Base-by-base conservation (phyloP, 2,888 invertebrate genomes). In the Epistrophe eligans region DNA sequence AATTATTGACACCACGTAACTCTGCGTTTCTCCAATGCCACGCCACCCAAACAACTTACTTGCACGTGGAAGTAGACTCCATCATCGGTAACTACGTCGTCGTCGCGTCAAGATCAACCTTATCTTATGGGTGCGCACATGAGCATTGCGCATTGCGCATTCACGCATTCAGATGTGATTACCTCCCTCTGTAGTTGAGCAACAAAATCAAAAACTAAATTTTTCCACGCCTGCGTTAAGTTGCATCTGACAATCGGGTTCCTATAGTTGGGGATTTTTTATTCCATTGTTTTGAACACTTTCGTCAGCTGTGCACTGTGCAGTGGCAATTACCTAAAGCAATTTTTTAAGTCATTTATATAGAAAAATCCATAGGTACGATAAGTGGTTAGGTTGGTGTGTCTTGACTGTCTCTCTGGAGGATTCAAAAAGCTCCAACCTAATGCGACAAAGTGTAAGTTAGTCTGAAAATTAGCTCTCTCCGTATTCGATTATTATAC, bases 141-240 rank as follows among this genome's bases (percentile, higher is more conserved):
- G 48, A 2, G 11, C 58, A 58, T 15, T 35, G 48, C 6, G 11
- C 58, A 58, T 15, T 35, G 24, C 24, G 24, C 24, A 24, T 24
- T 24, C 11, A 70, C 70, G 79, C 84, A 66, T 76, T 58, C n/a
- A 79, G 43, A 71, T 79, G 48, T 64, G 43, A 66, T 79, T 79
- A 74, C 62, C 57, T 40, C 48, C 4, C 57, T 40, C 48, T 2
- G 43, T 57, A 66, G 66, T 72, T 71, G 57, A 77, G 57, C n/a
- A 57, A 50, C 10, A 40, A 38, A n/a, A 55, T 32, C 32, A 58
- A 64, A 32, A 55, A 70, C 5, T n/a, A 17, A 17, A 55, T n/a
- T n/a, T 52, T 40, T 67, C 24, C 17, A 60, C 15, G 19, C 45
- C 48, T n/a, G 60, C 55, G 35, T 40, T 40, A 5, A 60, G 48